Conservation (phyloP, 2,113 vertebrate genomes). For the Ranitomeya imitator region DNA sequence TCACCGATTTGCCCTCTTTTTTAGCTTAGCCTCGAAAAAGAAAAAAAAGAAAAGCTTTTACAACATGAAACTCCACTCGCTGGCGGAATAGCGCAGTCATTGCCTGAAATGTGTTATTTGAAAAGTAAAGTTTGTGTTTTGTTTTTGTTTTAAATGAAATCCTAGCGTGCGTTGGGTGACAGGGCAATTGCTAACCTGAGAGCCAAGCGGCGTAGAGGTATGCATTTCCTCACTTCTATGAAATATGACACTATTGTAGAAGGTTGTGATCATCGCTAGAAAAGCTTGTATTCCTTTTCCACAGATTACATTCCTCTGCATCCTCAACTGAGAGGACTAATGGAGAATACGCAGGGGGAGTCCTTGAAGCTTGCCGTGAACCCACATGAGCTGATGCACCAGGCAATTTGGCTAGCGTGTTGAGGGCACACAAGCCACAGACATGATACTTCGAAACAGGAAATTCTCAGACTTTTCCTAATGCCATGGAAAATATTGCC, state of each 20-base stretch:
- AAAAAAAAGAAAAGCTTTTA: background rate
- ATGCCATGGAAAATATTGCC: background rate
- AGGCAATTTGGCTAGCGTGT: background rate
- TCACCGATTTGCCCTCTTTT: slow-evolving; percentile 14
- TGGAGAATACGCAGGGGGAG: background rate
- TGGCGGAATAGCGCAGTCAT: background rate
- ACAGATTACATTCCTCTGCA: slow-evolving; percentile 24
- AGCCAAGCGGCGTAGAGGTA: slow-evolving; percentile 18
- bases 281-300: slow-evolving; percentile 21
- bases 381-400: background rate
- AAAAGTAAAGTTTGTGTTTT: slow-evolving; percentile 16
- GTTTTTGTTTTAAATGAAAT: slow-evolving; percentile 7
- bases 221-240: slow-evolving; percentile 11
- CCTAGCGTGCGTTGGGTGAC: background rate
- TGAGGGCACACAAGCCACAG: background rate
- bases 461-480: background rate
- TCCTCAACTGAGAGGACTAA: background rate
- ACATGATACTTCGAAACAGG: background rate
- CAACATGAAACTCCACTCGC: background rate
- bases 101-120: slow-evolving; percentile 1
- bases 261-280: slow-evolving; percentile 26
- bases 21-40: slow-evolving; percentile 10
- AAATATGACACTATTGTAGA: slow-evolving; percentile 41
- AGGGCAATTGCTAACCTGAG: slow-evolving; percentile 20
- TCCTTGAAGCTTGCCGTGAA: background rate